Conservation (phyloP, 2,797 vertebrate genomes). For the Capromys pilorides region DNA sequence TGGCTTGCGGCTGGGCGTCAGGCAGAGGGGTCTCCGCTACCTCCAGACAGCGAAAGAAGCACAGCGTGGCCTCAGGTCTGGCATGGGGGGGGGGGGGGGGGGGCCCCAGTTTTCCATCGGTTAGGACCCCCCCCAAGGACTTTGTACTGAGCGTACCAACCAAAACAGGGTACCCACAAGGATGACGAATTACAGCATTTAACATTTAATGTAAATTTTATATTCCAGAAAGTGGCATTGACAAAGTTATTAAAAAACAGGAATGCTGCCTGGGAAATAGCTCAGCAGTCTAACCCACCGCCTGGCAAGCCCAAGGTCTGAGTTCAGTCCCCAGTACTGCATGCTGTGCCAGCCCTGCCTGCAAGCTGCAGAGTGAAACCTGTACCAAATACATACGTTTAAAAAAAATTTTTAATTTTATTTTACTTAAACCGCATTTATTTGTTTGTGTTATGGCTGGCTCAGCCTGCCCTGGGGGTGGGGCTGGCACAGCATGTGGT, state of each 20-base stretch:
- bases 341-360: too few relatives aligned
- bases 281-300: too few relatives aligned
- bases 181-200: not conserved
- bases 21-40: not conserved
- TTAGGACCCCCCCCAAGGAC: not conserved
- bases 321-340: too few relatives aligned
- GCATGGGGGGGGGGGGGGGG: rapidly evolving
- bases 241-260: not conserved
- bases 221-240: not conserved
- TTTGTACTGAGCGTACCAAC: not conserved
- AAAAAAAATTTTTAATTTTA: too few relatives aligned
- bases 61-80: not conserved
- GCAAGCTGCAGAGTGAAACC: too few relatives aligned
- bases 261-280: not conserved
- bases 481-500: too few relatives aligned
- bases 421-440: too few relatives aligned
- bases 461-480: too few relatives aligned
- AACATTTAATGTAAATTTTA: not conserved
- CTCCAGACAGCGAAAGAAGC: not conserved
- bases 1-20: not conserved
- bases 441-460: too few relatives aligned
- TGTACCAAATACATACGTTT: too few relatives aligned
- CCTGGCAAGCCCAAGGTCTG: too few relatives aligned
- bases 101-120: not conserved
- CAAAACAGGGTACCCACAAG: not conserved